Conservation (phyloP, 2,113 vertebrate genomes). For the Eclectus roratus region DNA sequence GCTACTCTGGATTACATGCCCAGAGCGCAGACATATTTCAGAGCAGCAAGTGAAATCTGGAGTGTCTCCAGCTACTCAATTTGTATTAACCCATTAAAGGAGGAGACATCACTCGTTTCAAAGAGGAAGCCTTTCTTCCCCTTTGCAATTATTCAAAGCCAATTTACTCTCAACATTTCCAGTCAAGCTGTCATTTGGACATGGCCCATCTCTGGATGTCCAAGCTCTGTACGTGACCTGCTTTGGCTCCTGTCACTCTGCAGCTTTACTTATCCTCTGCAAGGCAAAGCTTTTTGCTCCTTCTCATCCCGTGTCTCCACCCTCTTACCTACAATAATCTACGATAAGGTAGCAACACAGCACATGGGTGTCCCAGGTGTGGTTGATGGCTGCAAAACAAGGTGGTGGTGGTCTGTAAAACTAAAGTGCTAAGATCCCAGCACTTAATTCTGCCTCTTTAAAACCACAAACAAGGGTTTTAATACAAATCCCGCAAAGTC, state of each 20-base stretch:
- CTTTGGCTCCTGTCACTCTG: not conserved
- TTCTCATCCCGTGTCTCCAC: accelerated
- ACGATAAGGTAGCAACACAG: accelerated
- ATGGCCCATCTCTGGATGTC: not conserved
- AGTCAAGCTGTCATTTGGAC: not conserved
- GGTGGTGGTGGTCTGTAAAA: not conserved
- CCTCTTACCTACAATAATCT: accelerated
- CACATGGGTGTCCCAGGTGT: accelerated
- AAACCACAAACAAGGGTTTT: not conserved
- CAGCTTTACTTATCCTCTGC: not conserved
- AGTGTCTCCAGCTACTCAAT: not conserved
- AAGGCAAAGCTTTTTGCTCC: not conserved
- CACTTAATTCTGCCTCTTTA: not conserved
- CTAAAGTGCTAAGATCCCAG: not conserved
- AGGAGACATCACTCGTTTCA: not conserved
- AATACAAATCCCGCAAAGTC: not conserved
- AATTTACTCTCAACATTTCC: not conserved
- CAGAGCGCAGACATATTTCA: not conserved
- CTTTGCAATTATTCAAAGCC: not conserved
- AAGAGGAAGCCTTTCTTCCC: not conserved
- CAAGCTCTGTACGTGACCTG: not conserved
- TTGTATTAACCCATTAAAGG: not conserved
- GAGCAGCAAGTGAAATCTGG: not conserved
- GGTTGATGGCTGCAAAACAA: not conserved
- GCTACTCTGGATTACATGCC: not conserved